A percentile compares a stretch with the other conserved stretches of the same genome.
Conservation (phyloP, 2,797 vertebrate genomes). For the Amblyraja radiata region DNA sequence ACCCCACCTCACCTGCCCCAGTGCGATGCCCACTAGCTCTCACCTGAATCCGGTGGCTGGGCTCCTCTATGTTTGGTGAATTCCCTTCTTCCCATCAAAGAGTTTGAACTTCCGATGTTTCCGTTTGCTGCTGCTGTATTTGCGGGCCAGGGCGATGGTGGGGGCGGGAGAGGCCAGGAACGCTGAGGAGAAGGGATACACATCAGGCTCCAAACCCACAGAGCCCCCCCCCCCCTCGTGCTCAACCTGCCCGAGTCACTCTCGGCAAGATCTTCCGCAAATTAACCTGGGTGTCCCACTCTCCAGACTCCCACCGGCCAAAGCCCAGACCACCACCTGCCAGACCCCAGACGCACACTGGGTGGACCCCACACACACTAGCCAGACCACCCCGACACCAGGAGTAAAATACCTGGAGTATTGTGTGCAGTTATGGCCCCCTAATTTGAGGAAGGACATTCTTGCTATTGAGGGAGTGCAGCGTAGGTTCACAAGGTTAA, state of each 20-base stretch:
- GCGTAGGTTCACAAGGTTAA: too few relatives aligned
- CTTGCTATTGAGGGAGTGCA: too few relatives aligned
- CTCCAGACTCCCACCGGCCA: not conserved
- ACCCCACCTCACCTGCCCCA: not conserved
- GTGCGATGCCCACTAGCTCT: not conserved
- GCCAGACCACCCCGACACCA: not conserved
- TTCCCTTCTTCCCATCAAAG: conserved; percentile 57
- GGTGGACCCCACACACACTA: not conserved
- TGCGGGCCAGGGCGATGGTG: not conserved
- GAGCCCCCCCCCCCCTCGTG: not conserved
- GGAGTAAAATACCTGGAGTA: too few relatives aligned
- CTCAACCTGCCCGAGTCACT: not conserved
- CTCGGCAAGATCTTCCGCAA: too few relatives aligned
- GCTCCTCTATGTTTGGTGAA: conserved; percentile 36
- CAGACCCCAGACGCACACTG: not conserved
- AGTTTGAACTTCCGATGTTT: conserved; percentile 71
- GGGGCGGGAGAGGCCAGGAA: not conserved
- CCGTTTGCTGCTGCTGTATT: conserved; percentile 50
- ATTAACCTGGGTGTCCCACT: too few relatives aligned
- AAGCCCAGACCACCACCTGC: not conserved
- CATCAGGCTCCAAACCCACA: not conserved
- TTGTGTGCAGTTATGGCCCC: too few relatives aligned
- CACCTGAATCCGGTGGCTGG: not conserved
- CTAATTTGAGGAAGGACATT: too few relatives aligned
- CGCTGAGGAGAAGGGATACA: not conserved